These are phyloP conservation scores for Metacarcinus magister DNA, from an alignment of 2,888 invertebrate genomes.

Conservation along the genomic window DNA sequence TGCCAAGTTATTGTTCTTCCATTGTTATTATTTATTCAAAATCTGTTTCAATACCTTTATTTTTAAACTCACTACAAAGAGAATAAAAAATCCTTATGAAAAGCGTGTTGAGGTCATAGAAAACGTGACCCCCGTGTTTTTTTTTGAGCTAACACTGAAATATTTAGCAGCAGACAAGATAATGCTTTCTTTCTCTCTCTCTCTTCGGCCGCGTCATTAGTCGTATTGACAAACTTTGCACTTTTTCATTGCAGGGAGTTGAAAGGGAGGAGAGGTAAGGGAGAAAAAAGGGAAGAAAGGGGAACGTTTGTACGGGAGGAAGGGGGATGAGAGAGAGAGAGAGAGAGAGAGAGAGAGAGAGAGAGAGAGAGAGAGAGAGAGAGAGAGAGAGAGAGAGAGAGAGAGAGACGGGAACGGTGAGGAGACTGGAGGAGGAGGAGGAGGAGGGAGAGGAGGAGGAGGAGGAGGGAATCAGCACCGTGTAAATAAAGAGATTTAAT, in stretches of 20 bases:
- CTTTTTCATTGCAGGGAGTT: neutral
- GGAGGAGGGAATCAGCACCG: conserved; percentile 11
- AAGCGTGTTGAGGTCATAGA: neutral
- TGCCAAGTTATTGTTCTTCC: too few relatives aligned
- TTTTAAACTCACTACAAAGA: too few relatives aligned
- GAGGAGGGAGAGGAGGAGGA: neutral
- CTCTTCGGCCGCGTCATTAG: neutral
- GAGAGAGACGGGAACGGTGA: too few relatives aligned
- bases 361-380: conserved; percentile 63
- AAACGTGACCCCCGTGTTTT: neutral
- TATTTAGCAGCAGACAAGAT: neutral
- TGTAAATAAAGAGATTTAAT: conserved; percentile 60
- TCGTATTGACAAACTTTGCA: neutral
- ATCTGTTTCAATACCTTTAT: too few relatives aligned
- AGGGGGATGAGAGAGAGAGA: neutral
- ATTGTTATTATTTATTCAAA: too few relatives aligned
- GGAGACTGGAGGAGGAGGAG: conserved; percentile 34
- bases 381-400: neutral
- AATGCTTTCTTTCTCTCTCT: too few relatives aligned
- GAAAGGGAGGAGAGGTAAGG: neutral
- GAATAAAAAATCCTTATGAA: too few relatives aligned
- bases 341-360: conserved; percentile 52
- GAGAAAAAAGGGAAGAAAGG: neutral
- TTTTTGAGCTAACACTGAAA: neutral
- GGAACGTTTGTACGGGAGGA: neutral